A percentile compares a stretch with the other conserved stretches of the same genome.
phyloP scores from a whole-genome alignment of 1,140 invertebrate species.

The Achroia grisella region DNA sequence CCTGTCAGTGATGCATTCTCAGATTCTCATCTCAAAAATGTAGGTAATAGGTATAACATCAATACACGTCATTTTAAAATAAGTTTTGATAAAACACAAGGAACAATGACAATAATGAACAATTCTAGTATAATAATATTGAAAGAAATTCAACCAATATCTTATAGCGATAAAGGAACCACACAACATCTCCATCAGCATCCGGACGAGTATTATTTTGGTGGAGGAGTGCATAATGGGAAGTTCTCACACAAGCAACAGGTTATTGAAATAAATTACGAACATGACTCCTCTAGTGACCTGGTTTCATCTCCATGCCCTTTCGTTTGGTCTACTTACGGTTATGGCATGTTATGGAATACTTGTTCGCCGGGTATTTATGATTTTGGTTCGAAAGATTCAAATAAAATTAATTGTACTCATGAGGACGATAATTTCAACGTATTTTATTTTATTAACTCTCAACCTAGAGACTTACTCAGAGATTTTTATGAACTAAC shows the following conservation, averaged over 20 bases:
- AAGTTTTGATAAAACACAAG: constrained; percentile 41
- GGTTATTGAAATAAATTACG: constrained; percentile 47
- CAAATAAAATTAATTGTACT: constrained; percentile 23
- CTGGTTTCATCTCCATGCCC: constrained; percentile 55
- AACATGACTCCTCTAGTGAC: constrained; percentile 49
- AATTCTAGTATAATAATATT: constrained; percentile 40
- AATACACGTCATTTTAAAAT: too few species aligned
- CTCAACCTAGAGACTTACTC: constrained; percentile 39
- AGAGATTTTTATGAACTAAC: constrained; percentile 59
- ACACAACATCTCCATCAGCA: constrained; percentile 38
- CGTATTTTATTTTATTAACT: constrained; percentile 49
- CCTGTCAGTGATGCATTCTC: too few species aligned
- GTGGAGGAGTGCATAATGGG: constrained; percentile 64
- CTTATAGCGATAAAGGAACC: constrained; percentile 23
- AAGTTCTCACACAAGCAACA: constrained; percentile 53
- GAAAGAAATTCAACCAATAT: constrained; percentile 32
- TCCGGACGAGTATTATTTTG: constrained; percentile 50
- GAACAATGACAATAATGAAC: constrained; percentile 40
- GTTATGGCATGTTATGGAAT: constrained; percentile 53
- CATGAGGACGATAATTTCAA: constrained; percentile 43
- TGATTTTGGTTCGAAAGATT: constrained; percentile 39
- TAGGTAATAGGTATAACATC: too few species aligned
- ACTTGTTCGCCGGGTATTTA: constrained; percentile 57
- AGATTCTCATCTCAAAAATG: too few species aligned
- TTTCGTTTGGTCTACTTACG: constrained; percentile 59